Evolutionary conservation across 2,113 vertebrate species (phyloP).

Genomic region (Scomber colias): DNA sequence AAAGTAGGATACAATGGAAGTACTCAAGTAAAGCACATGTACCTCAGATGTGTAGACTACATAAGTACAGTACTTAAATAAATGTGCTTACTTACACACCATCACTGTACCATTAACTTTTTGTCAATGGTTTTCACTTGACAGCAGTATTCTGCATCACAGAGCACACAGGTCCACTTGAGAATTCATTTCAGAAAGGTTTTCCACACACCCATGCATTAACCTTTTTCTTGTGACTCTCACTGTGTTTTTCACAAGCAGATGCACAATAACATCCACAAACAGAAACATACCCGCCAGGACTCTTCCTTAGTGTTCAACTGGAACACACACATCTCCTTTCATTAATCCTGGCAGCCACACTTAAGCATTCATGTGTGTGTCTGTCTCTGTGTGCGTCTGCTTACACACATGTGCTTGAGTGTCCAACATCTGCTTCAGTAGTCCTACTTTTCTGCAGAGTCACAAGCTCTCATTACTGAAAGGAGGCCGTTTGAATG

Average conservation of each 20-base stretch:
- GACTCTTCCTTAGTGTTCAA: conserved; percentile 11
- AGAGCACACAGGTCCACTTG: conserved; percentile 12
- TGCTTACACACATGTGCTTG: no score
- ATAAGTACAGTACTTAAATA: no score
- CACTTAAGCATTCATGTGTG: not conserved
- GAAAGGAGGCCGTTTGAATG: conserved; percentile 18
- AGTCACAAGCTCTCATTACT: conserved; percentile 14
- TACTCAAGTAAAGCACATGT: no score
- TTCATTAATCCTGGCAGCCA: conserved; percentile 32
- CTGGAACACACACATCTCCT: conserved; percentile 17
- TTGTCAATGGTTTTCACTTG: conserved; percentile 3
- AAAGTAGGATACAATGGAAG: no score
- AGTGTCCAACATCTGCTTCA: conserved; percentile 53
- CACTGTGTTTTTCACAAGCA: conserved; percentile 1
- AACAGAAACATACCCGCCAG: not conserved
- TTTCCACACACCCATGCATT: not conserved
- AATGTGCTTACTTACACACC: no score
- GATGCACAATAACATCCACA: conserved; percentile 3
- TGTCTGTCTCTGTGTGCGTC: not conserved
- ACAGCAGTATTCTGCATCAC: conserved; percentile 11
- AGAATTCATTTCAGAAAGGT: conserved; percentile 38
- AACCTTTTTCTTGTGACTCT: conserved; percentile 20
- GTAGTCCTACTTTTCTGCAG: conserved; percentile 26
- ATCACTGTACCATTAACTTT: not conserved
- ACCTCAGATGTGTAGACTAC: no score